Base-by-base conservation (phyloP, 1,140 invertebrate species). In the Cydia splendana region DNA sequence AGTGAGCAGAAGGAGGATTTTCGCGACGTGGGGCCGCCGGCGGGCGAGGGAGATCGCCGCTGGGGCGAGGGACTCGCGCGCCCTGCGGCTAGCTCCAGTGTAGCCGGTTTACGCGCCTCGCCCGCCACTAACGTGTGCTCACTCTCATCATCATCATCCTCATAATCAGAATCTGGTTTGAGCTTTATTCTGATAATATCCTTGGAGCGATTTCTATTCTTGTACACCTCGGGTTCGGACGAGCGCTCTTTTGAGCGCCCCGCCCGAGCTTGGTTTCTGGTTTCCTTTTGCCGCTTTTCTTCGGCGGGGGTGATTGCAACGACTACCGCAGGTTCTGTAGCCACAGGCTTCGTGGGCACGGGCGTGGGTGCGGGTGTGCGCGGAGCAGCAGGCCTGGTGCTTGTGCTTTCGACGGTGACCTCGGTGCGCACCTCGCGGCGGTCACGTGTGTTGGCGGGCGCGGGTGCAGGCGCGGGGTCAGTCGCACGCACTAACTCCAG, bases 1-100 rank as follows among this genome's bases (percentile, higher is more conserved):
- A 97, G 88, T 1, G 96, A 97, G 78, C 96, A 95, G 81, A 97
- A 97, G 24, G 96, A 97, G 79, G 95, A 97, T 85, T 97, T 97
- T 65, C 97, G 93, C 0, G 96, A 97, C 0, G 96, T 94, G 0
- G 95, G 88, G 7, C 80, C 88, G 0, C 89, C 91, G 18, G 90
- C 91, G 9, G 94, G 93, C 7, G 93, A 95, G 51, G 88, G 93
- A 15, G 93, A 94, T 38, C 94, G 65, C 28, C 65, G 65, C 24
- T 67, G 28, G 90, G 79, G 84, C 86, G 10, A 51, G 6, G 57
- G 38, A 38, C 75, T 65, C 38, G 38, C 45, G 65, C n/a, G 71
- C 82, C 86, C 18, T 86, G 87, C 13, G 77, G 73, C 82, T 76
- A 94, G 81, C 78, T 94, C 94, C n/a, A 95, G 80, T 10, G 93